These are phyloP conservation scores for Cryptotermes secundus DNA, from an alignment of 1,140 invertebrate genomes.

Conservation along the genomic window DNA sequence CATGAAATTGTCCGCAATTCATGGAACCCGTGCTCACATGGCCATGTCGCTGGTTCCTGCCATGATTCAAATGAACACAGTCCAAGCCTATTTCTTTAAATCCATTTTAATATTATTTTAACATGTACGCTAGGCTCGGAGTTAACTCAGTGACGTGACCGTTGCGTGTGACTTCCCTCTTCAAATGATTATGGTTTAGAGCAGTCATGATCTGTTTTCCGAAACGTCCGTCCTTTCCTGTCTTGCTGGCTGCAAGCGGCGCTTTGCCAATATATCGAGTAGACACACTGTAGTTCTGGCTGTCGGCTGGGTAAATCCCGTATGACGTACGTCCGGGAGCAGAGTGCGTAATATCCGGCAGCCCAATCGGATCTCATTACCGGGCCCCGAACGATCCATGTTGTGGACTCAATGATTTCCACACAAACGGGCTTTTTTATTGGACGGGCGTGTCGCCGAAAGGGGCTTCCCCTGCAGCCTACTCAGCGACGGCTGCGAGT, in stretches of 20 bases:
- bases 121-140: no score
- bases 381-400: neutral
- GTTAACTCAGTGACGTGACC: no score
- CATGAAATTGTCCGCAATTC: no score
- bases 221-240: neutral
- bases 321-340: neutral
- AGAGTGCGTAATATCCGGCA: no score
- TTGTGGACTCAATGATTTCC: neutral
- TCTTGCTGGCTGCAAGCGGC: neutral
- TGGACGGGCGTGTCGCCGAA: neutral
- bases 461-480: neutral
- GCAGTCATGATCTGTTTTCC: neutral
- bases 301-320: neutral
- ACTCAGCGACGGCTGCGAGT: neutral
- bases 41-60: no score
- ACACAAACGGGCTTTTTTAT: neutral
- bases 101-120: no score
- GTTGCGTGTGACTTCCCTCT: neutral
- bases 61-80: no score
- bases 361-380: slow-evolving; percentile 6
- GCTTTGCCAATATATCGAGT: neutral
- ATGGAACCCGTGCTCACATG: no score
- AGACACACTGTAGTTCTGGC: no score
- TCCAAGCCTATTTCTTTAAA: no score
- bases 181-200: no score